Percentiles rank a stretch among this genome's conserved stretches.
phyloP scores from a whole-genome alignment of 2,113 vertebrate genomes.

The Saccopteryx leptura region DNA sequence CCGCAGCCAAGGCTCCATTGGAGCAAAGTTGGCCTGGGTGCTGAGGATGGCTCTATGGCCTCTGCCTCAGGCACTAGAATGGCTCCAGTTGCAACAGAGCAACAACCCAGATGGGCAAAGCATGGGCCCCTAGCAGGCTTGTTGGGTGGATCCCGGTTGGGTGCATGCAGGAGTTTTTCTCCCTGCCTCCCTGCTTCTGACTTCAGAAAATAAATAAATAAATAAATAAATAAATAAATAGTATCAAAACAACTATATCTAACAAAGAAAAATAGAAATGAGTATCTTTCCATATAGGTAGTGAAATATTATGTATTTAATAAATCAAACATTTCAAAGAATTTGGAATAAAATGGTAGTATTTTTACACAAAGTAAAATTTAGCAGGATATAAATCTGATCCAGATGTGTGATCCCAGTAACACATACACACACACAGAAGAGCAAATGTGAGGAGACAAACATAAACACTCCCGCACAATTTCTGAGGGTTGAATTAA shows the following conservation, averaged over 20 bases:
- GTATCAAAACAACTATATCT: not conserved
- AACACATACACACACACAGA: not conserved
- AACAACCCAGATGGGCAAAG: no score
- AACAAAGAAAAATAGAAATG: slow-evolving; percentile 50
- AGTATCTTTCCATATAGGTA: not conserved
- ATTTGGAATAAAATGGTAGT: not conserved
- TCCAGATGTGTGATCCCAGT: slow-evolving; percentile 29
- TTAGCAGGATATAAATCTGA: slow-evolving; percentile 35
- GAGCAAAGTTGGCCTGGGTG: no score
- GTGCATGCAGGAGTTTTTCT: no score
- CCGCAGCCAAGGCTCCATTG: no score
- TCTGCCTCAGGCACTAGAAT: no score
- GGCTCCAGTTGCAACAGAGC: no score
- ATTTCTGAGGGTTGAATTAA: slow-evolving; percentile 11
- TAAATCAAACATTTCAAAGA: slow-evolving; percentile 37
- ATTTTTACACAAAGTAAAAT: slow-evolving; percentile 52
- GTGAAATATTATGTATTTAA: slow-evolving; percentile 1
- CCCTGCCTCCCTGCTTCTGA: no score
- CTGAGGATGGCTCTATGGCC: no score
- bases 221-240: no score
- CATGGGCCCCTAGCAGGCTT: no score
- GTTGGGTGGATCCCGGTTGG: no score
- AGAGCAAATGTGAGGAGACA: slow-evolving; percentile 38
- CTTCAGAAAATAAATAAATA: no score
- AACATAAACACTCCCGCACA: not conserved